Percentiles rank a stretch among this genome's conserved stretches.
Evolutionary conservation across 2,797 vertebrate species (phyloP).

Genomic region (Pantherophis alleghaniensis): DNA sequence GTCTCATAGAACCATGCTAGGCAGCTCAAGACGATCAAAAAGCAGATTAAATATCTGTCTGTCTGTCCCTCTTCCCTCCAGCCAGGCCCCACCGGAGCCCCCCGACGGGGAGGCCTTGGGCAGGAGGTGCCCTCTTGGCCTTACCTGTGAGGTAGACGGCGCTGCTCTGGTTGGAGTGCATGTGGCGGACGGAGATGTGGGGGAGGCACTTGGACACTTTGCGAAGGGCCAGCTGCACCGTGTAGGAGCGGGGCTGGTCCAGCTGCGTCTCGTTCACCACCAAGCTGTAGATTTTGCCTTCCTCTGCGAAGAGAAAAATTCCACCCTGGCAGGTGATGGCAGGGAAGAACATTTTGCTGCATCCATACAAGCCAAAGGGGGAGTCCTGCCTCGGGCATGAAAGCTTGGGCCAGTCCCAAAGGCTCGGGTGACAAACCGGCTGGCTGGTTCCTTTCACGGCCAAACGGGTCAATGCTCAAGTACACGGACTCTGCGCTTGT

Average conservation of each 20-base stretch:
- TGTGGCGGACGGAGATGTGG: slow-evolving; percentile 54
- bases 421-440: no score
- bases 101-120: background rate
- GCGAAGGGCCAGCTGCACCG: slow-evolving; percentile 64
- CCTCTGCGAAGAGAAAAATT: slow-evolving; percentile 49
- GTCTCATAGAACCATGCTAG: background rate
- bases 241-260: slow-evolving; percentile 66
- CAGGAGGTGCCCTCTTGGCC: fast-evolving
- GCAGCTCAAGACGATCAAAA: background rate
- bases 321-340: background rate
- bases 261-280: slow-evolving; percentile 70
- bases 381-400: background rate
- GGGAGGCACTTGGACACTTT: slow-evolving; percentile 65
- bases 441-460: no score
- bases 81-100: no score
- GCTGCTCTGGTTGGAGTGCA: slow-evolving; percentile 70
- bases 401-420: background rate
- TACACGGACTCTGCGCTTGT: background rate
- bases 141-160: slow-evolving; percentile 69
- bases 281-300: slow-evolving; percentile 71
- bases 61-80: background rate
- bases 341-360: background rate
- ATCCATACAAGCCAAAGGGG: background rate
- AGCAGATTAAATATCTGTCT: background rate
- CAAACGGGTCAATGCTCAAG: no score